Base-by-base conservation (phyloP, 64 coral and sea anemone genomes). In the Pocillopora damicornis region DNA sequence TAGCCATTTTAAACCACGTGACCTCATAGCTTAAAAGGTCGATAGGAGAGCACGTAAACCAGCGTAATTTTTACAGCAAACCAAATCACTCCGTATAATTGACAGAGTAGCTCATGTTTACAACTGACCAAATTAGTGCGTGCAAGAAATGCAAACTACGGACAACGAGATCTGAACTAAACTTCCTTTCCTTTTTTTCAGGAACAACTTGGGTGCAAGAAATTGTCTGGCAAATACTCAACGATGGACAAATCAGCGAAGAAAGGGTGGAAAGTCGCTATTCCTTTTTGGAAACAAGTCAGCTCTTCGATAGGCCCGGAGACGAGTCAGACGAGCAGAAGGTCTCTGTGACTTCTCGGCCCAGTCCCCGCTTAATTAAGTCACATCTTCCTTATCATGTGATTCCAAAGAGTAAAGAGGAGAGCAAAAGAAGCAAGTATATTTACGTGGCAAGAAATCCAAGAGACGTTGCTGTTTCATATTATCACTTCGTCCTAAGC, bases 381-480 rank as follows among this genome's bases (percentile, higher is more conserved):
- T 73, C 73, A 5, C 88, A 90, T 58, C 80, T 83, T 61, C 88
- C 63, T 2, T 90, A 83, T 75, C 78, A 73, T 34, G 38, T 83
- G 58, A 60, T 76, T 4, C 88, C 88, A 12, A 90, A 75, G 13
- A 80, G 88, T 60, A 69, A 76, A 15, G 63, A 26, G 11, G 66
- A 36, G 35, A 58, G 25, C 4, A 81, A 51, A 1, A 90, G 72
- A 76, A 79, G 78, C 78, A 90, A 90, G 78, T 90, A 90, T 11
- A 45, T 90, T 34, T 82, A 90, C 22, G 45, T 90, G 15, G 74
- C 74, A 11, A 56, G 88, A 37, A 90, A 90, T 56, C 88, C 88
- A 0, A 90, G 83, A 59, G 88, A 90, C 30, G 63, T 4, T 64
- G 88, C 88, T 11, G 56, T 90, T 58, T 90, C 88, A 1, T 90